Evolutionary conservation across 2,797 vertebrate genomes (phyloP).

Genomic region (Enteromius viviparus): DNA sequence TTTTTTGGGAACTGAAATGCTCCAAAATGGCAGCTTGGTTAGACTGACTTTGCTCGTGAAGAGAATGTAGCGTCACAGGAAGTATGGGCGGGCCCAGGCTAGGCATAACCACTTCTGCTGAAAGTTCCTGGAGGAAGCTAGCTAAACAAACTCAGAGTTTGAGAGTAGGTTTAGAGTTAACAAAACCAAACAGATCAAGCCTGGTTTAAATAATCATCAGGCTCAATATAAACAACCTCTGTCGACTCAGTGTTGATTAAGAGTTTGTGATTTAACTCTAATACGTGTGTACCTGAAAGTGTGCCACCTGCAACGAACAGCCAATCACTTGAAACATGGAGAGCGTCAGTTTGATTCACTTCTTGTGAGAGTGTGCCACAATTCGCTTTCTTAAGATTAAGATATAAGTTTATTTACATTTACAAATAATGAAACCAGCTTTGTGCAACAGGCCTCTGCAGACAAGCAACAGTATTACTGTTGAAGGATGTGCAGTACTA

Average conservation of each 20-base stretch:
- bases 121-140: neutral
- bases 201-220: neutral
- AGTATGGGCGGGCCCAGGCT: no score
- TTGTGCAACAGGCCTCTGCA: neutral
- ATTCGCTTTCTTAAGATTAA: neutral
- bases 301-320: neutral
- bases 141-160: neutral
- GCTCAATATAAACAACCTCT: neutral
- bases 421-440: no score
- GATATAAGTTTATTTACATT: neutral
- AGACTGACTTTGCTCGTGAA: no score
- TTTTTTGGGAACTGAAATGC: no score
- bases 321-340: neutral
- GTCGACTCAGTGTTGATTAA: neutral
- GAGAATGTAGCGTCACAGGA: no score
- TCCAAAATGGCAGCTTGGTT: no score
- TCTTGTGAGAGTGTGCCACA: neutral
- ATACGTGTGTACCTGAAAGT: neutral
- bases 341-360: neutral
- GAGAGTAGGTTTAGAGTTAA: neutral
- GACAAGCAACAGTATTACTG: slow-evolving; percentile 19
- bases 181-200: neutral
- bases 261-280: neutral
- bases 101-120: neutral
- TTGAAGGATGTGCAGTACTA: neutral